Conservation (phyloP, 2,113 vertebrate species). For the Alethe castanea region DNA sequence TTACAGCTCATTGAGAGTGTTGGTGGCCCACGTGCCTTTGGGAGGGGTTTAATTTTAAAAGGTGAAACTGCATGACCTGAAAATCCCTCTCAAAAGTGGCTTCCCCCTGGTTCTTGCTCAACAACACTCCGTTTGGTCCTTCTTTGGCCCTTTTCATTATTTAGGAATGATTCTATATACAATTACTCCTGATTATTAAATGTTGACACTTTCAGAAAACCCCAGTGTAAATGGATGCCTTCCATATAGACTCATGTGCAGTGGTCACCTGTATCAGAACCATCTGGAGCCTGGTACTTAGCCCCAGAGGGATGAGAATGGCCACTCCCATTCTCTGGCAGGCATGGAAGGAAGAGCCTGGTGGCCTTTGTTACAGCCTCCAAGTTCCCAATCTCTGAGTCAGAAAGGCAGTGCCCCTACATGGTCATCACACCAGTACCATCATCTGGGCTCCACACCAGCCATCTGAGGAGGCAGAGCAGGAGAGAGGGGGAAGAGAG, state of each 20-base stretch:
- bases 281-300: background rate
- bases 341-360: background rate
- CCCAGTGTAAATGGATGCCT: background rate
- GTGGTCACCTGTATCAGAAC: background rate
- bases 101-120: background rate
- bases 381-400: background rate
- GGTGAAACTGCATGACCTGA: background rate
- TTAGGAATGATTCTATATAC: background rate
- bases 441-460: background rate
- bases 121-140: background rate
- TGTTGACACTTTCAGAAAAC: background rate
- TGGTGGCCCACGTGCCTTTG: background rate
- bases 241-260: background rate
- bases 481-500: background rate
- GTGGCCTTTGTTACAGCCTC: background rate
- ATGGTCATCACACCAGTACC: background rate
- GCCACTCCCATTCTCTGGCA: background rate
- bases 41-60: background rate
- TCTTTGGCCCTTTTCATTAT: background rate
- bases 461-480: background rate
- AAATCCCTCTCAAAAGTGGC: background rate
- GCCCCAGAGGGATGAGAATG: background rate
- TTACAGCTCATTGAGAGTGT: fast-evolving
- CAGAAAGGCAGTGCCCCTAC: constrained; percentile 1
- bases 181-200: background rate